Conservation (phyloP, 2,797 vertebrate genomes). For the Poecile montanus region DNA sequence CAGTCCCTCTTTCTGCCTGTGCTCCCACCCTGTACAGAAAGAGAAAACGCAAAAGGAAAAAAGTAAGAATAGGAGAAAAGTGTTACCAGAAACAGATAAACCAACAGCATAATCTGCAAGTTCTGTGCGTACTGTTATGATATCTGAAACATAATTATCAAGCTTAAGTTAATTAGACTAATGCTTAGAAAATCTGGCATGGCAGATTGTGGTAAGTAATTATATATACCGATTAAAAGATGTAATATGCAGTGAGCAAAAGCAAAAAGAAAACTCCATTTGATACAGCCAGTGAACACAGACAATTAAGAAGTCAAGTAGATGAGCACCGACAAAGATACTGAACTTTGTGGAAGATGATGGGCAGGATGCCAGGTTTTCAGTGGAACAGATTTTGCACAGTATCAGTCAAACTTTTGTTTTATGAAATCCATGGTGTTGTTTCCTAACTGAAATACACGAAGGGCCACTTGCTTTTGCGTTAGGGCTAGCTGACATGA, state of each 20-base stretch:
- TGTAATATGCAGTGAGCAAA: slow-evolving; percentile 68
- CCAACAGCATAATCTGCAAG: slow-evolving; percentile 57
- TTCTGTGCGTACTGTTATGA: slow-evolving; percentile 62
- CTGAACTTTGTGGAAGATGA: slow-evolving; percentile 23
- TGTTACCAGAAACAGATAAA: slow-evolving; percentile 64
- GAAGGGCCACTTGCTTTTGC: slow-evolving; percentile 11
- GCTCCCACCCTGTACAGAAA: not conserved
- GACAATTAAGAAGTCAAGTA: slow-evolving; percentile 63
- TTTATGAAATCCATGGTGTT: slow-evolving; percentile 20
- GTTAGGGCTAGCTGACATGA: not conserved
- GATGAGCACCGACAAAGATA: slow-evolving; percentile 44
- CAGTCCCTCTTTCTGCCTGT: not conserved
- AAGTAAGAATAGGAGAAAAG: slow-evolving; percentile 53
- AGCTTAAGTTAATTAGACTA: slow-evolving; percentile 85
- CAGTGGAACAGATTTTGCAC: not conserved
- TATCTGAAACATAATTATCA: slow-evolving; percentile 80
- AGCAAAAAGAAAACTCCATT: slow-evolving; percentile 65
- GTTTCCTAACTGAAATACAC: not conserved
- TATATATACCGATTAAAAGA: slow-evolving; percentile 82
- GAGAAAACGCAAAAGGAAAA: slow-evolving; percentile 22
- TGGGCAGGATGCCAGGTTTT: slow-evolving; percentile 3
- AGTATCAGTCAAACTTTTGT: slow-evolving; percentile 38
- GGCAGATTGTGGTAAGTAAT: slow-evolving; percentile 83
- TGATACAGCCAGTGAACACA: slow-evolving; percentile 41
- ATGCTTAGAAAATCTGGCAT: slow-evolving; percentile 83